These are phyloP conservation scores for Lepas anatifera DNA, from an alignment of 2,888 invertebrate species.

Conservation along the genomic window DNA sequence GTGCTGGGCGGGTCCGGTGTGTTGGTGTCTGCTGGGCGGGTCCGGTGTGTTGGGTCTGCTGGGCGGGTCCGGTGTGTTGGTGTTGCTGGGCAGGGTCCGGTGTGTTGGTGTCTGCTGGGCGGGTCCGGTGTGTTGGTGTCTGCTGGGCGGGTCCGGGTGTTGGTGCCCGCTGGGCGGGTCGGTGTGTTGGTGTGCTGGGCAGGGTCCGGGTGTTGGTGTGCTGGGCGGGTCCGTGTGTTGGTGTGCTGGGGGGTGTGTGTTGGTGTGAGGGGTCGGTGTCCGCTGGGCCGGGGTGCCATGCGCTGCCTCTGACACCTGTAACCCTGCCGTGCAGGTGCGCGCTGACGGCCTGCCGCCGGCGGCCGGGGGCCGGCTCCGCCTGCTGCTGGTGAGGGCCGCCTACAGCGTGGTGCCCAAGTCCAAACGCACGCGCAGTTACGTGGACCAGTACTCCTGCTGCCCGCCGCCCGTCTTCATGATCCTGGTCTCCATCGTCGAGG, in stretches of 20 bases:
- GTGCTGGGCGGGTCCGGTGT: no score
- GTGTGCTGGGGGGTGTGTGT: neutral
- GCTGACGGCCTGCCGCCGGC: slow-evolving; percentile 20
- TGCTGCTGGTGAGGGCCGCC: slow-evolving; percentile 32
- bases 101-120: no score
- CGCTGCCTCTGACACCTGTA: slow-evolving; percentile 41
- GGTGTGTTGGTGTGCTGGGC: no score
- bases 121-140: no score
- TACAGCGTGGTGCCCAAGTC: slow-evolving; percentile 39
- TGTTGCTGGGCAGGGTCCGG: no score
- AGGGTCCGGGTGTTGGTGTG: no score
- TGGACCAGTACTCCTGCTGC: slow-evolving; percentile 81
- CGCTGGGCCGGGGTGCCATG: neutral
- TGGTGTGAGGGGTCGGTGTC: neutral
- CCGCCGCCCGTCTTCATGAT: slow-evolving; percentile 90
- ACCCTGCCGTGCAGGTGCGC: slow-evolving; percentile 18
- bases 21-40: no score
- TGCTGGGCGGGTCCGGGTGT: no score
- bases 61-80: no score
- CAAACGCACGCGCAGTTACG: slow-evolving; percentile 50
- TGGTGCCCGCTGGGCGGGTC: no score
- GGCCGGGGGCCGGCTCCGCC: slow-evolving; percentile 27
- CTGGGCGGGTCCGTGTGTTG: no score
- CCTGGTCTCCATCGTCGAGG: slow-evolving; percentile 74
- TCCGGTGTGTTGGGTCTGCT: no score